These are phyloP conservation scores for Gallinago stenura DNA, from an alignment of 2,797 vertebrate genomes.

Conservation along the genomic window DNA sequence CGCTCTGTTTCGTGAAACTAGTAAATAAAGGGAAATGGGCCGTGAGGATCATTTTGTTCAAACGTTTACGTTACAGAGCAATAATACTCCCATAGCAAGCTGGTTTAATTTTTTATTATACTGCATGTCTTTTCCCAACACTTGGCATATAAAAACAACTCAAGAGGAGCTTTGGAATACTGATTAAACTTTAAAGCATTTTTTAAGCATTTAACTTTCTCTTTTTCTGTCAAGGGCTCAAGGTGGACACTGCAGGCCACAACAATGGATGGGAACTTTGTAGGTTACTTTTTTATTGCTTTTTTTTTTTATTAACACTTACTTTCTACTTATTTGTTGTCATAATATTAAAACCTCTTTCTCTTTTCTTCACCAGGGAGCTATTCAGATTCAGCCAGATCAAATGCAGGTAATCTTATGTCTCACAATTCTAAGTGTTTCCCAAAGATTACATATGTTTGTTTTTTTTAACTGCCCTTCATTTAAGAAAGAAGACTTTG, in stretches of 20 bases:
- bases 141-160: background rate
- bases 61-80: background rate
- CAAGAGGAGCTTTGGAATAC: background rate
- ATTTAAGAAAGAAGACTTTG: background rate
- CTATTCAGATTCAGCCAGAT: slow-evolving; percentile 89
- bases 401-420: slow-evolving; percentile 90
- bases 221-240: slow-evolving; percentile 86
- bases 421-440: background rate
- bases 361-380: slow-evolving; percentile 78
- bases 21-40: background rate
- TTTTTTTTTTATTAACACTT: background rate
- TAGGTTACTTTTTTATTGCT: slow-evolving; percentile 76
- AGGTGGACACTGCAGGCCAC: slow-evolving; percentile 97
- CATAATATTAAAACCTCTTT: background rate
- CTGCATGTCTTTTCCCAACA: background rate
- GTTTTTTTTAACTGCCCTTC: background rate
- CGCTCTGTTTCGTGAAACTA: background rate
- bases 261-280: slow-evolving; percentile 90
- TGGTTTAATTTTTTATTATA: background rate
- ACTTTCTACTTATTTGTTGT: background rate
- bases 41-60: background rate
- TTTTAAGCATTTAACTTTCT: background rate
- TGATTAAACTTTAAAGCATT: background rate
- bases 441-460: background rate
- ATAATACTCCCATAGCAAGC: background rate